A percentile compares a stretch with the other conserved stretches of the same genome.
These are phyloP conservation scores for Melanotaenia nigrans DNA, from an alignment of 2,797 vertebrate genomes.

Conservation along the genomic window DNA sequence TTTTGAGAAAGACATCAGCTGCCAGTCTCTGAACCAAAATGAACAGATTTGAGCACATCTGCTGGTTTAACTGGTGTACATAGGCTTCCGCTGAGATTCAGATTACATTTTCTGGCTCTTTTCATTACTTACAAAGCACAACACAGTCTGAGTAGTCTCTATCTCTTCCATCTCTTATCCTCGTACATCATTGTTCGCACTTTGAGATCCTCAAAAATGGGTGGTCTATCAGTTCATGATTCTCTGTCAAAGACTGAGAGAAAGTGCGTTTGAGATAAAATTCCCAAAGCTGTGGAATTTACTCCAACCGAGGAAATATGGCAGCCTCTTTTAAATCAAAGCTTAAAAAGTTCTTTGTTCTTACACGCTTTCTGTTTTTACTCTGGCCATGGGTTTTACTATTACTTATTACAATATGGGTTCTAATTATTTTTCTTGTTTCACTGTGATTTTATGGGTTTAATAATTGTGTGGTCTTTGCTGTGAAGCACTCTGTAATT, in stretches of 20 bases:
- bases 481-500: background rate
- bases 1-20: background rate
- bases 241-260: background rate
- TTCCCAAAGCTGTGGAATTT: background rate
- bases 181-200: background rate
- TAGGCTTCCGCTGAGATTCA: background rate
- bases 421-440: background rate
- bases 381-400: background rate
- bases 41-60: background rate
- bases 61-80: background rate
- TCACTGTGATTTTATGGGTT: background rate
- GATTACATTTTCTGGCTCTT: background rate
- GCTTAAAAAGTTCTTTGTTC: background rate
- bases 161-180: background rate
- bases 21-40: background rate
- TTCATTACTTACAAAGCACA: background rate
- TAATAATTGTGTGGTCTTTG: background rate
- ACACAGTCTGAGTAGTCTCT: background rate
- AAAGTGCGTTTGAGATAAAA: conserved; percentile 1
- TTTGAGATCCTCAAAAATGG: conserved; percentile 1
- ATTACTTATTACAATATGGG: background rate
- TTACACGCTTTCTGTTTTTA: background rate
- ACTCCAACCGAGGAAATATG: background rate
- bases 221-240: conserved; percentile 5
- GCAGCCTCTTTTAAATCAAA: background rate